phyloP scores from a whole-genome alignment of 2,797 vertebrate species.

The Vipera ursinii region DNA sequence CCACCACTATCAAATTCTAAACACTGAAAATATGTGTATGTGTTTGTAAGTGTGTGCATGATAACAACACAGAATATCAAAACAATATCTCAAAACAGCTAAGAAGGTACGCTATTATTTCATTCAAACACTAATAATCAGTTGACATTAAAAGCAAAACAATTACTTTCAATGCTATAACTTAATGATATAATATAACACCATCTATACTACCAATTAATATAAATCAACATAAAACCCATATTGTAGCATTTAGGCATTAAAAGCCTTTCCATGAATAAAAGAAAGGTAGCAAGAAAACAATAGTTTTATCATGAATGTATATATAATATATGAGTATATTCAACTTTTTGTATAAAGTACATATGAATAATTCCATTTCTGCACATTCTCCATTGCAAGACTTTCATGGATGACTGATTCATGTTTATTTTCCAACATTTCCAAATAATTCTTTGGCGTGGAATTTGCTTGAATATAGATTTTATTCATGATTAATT shows the following conservation, averaged over 20 bases:
- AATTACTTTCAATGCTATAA: conserved; percentile 53
- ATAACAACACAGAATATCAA: background rate
- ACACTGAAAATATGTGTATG: background rate
- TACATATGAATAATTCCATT: background rate
- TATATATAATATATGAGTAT: background rate
- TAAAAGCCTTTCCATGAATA: conserved; percentile 60
- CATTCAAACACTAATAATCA: conserved; percentile 26
- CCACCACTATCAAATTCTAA: background rate
- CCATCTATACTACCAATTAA: conserved; percentile 53
- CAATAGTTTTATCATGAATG: conserved; percentile 2
- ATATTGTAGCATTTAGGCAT: conserved; percentile 56
- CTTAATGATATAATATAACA: conserved; percentile 58
- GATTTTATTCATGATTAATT: conserved; percentile 20
- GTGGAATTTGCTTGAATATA: conserved; percentile 21
- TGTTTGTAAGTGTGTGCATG: background rate
- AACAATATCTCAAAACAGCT: background rate
- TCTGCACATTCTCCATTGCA: background rate
- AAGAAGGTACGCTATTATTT: conserved; percentile 28
- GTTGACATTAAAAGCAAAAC: conserved; percentile 42
- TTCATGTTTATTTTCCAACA: background rate
- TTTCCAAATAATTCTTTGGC: conserved; percentile 26
- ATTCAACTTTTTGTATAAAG: background rate
- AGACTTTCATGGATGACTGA: background rate
- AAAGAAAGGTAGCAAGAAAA: conserved; percentile 9
- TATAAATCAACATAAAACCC: conserved; percentile 68